phyloP scores from a whole-genome alignment of 2,797 vertebrate genomes.

The Phylloscopus collybita region DNA sequence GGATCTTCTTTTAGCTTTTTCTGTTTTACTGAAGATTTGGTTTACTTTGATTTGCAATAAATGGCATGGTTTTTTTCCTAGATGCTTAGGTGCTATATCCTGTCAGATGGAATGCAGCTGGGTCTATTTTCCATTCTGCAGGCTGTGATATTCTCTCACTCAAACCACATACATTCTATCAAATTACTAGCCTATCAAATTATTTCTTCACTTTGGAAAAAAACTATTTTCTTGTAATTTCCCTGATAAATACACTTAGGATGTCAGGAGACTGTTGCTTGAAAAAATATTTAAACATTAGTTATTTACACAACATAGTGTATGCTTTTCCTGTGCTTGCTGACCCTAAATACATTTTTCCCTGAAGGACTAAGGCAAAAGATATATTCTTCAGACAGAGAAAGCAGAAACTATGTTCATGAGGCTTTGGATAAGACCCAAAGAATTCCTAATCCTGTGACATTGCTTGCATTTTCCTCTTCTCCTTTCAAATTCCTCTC shows the following conservation, averaged over 20 bases:
- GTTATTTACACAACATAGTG: not conserved
- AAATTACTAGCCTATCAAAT: not conserved
- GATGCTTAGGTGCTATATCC: not conserved
- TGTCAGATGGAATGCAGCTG: not conserved
- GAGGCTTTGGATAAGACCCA: not conserved
- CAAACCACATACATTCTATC: not conserved
- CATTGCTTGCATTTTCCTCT: not conserved
- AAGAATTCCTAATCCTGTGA: not conserved
- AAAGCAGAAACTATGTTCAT: not conserved
- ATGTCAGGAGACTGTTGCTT: not conserved
- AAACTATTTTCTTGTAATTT: not conserved
- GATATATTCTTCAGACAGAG: not conserved
- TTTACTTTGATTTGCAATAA: not conserved
- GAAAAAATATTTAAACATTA: not conserved
- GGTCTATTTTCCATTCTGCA: not conserved
- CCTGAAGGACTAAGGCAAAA: not conserved
- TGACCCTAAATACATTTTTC: not conserved
- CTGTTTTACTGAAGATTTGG: not conserved
- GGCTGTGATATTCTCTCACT: not conserved
- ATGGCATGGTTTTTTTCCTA: not conserved
- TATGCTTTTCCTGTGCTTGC: not conserved
- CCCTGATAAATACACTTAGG: not conserved
- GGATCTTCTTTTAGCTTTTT: not conserved
- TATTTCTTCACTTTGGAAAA: not conserved
- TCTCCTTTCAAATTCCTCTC: not conserved